These are phyloP conservation scores for Xiphydria camelus DNA, from an alignment of 2,888 invertebrate species.

Conservation along the genomic window DNA sequence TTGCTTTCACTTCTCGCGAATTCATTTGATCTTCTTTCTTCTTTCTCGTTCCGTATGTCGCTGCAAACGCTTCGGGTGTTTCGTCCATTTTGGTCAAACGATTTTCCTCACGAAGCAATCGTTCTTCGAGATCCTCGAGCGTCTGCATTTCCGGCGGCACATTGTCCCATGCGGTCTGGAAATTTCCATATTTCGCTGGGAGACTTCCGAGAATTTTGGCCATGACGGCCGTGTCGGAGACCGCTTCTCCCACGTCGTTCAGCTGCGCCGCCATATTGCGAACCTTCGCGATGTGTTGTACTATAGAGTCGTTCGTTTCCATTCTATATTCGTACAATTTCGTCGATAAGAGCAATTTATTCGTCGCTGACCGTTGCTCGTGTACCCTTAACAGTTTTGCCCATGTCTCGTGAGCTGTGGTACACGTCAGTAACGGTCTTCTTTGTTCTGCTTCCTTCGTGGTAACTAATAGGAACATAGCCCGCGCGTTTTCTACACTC, in stretches of 20 bases:
- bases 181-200: slow-evolving; percentile 13
- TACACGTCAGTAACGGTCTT: slow-evolving; percentile 17
- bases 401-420: slow-evolving; percentile 19
- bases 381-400: slow-evolving; percentile 15
- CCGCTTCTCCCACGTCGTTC: slow-evolving; percentile 17
- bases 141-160: slow-evolving; percentile 4
- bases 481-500: slow-evolving; percentile 20
- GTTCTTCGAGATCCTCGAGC: slow-evolving; percentile 2
- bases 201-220: slow-evolving; percentile 22
- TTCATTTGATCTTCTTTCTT: slow-evolving; percentile 1
- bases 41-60: neutral
- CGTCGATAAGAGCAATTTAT: slow-evolving; percentile 21
- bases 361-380: slow-evolving; percentile 21
- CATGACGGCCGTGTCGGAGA: slow-evolving; percentile 12
- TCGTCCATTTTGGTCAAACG: neutral
- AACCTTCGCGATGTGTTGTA: slow-evolving; percentile 22
- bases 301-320: slow-evolving; percentile 16
- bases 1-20: no score
- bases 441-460: slow-evolving; percentile 18
- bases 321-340: slow-evolving; percentile 21
- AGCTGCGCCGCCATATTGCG: slow-evolving; percentile 19
- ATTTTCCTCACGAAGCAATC: neutral
- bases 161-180: slow-evolving; percentile 22
- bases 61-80: neutral
- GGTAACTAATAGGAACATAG: slow-evolving; percentile 23